These are phyloP conservation scores for Myotis daubentonii DNA, from an alignment of 2,797 vertebrate species.

Conservation along the genomic window DNA sequence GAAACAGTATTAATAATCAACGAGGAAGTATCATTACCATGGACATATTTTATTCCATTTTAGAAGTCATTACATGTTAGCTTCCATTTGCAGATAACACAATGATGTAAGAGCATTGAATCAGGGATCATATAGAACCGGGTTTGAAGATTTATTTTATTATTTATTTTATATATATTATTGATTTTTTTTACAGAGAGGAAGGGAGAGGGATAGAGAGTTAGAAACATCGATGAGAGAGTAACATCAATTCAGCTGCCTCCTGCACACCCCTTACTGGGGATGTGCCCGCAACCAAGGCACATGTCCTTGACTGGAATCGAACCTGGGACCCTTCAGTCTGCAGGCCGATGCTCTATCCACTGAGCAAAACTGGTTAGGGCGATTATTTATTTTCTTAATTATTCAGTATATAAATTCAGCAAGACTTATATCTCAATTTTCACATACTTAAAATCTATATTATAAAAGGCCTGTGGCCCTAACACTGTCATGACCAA, in stretches of 20 bases:
- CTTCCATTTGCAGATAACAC: not conserved
- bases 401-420: not conserved
- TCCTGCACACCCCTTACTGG: too few relatives aligned
- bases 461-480: too few relatives aligned
- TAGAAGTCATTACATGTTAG: not conserved
- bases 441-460: not conserved
- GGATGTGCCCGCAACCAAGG: too few relatives aligned
- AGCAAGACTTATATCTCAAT: not conserved
- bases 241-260: too few relatives aligned
- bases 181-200: too few relatives aligned
- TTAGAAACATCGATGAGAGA: too few relatives aligned
- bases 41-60: not conserved
- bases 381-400: not conserved
- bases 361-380: too few relatives aligned
- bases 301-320: too few relatives aligned
- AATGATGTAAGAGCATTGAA: not conserved
- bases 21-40: not conserved
- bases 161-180: not conserved
- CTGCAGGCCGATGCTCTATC: too few relatives aligned
- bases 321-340: too few relatives aligned
- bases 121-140: not conserved
- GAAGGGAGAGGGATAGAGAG: too few relatives aligned
- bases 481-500: too few relatives aligned
- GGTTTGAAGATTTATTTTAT: not conserved
- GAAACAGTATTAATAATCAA: not conserved